Percentiles rank a stretch among this genome's conserved stretches.
Conservation (phyloP, 2,888 invertebrate species). For the Calephelis perditalis region DNA sequence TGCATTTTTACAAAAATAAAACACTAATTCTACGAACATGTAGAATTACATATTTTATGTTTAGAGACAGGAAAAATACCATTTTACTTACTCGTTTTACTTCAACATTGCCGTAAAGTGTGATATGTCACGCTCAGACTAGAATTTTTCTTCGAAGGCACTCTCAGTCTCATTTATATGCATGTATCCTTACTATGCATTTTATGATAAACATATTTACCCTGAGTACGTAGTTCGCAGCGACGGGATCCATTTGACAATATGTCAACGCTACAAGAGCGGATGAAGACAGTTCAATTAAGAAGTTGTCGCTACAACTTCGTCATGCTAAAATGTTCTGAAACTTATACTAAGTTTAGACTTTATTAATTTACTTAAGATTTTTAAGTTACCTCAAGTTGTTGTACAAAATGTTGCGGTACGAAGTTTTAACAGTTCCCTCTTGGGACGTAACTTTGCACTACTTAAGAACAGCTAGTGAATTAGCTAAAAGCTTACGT, state of each 20-base stretch:
- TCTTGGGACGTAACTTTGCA: not conserved
- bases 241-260: slow-evolving; percentile 2
- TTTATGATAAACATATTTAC: slow-evolving; percentile 2
- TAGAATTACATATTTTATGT: too few species aligned
- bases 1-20: too few species aligned
- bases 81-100: too few species aligned
- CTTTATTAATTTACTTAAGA: not conserved
- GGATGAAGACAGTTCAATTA: slow-evolving; percentile 25
- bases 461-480: not conserved
- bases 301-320: slow-evolving; percentile 13
- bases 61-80: too few species aligned
- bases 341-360: not conserved
- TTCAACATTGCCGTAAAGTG: too few species aligned
- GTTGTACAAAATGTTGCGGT: not conserved
- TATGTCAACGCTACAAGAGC: slow-evolving; percentile 2
- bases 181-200: slow-evolving; percentile 4
- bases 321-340: slow-evolving; percentile 4
- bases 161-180: slow-evolving; percentile 8
- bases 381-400: not conserved
- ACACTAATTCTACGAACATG: too few species aligned
- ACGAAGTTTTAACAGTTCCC: not conserved
- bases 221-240: not conserved
- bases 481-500: too few species aligned
- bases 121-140: not conserved
- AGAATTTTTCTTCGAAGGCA: slow-evolving; percentile 4